Base-by-base conservation (phyloP, 2,888 invertebrate genomes). In the Pseudolycoriella hygida region DNA sequence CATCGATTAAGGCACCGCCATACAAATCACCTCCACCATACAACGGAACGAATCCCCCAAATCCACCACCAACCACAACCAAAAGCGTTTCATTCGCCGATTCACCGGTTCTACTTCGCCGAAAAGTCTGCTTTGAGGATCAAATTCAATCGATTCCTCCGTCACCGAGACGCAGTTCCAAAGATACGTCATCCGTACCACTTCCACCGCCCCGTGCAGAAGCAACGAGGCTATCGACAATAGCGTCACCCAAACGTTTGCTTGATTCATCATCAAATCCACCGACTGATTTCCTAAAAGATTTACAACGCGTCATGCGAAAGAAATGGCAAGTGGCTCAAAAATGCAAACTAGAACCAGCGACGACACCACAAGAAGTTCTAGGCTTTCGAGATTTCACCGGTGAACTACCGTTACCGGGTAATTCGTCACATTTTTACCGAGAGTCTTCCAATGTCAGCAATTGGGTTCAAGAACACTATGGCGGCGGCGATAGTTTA, bases 281-380 rank as follows among this genome's bases (percentile, higher is more conserved):
- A 2, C 82, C 84, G 1, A 76, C 77, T 19, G 85, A 85, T 47
- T 90, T 92, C 57, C 68, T 92, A 40, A 82, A 84, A 58, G 90
- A 92, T 61, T 68, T 92, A 42, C 90, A 92, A 58, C 71, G 89
- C 44, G 90, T 92, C 1, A 90, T 92, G 86, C 74, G 86, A 52
- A 89, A 89, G 58, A 92, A 92, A 57, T 86, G 86, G 86, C 86
- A 88, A 57, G 88, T 90, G 1, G 89, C 90, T 3, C 89, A 92
- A 57, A 90, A 90, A 59, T 88, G 90, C 58, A 86, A 88, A 62
- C 66, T 82, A 18, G 89, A 90, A 60, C 78, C 80, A 12, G 77
- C 81, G n/a, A 86, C 87, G 2, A 86, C 86, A 34, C 89, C 90
- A 0, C 88, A 89, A 57, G 88, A 90, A 60, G 89, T 92, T 2